These are phyloP conservation scores for Styela clava DNA, from an alignment of 23 tunicate species.

Conservation along the genomic window DNA sequence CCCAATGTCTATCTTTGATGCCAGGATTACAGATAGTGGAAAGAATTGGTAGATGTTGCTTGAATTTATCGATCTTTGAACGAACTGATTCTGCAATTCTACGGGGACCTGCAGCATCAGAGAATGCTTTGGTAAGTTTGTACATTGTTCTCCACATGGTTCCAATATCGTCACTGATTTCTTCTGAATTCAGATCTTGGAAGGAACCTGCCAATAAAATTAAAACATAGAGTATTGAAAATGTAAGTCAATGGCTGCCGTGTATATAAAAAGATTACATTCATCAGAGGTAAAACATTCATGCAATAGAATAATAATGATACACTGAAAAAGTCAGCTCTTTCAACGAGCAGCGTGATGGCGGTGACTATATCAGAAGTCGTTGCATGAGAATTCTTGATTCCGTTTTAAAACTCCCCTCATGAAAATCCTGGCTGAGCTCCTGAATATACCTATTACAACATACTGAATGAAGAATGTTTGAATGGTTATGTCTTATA, in stretches of 20 bases:
- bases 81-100: slow-evolving; percentile 84
- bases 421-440: no score
- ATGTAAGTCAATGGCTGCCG: neutral
- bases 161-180: slow-evolving; percentile 76
- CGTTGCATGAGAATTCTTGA: no score
- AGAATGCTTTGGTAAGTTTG: slow-evolving; percentile 85
- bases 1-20: slow-evolving; percentile 96
- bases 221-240: neutral
- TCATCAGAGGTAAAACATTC: neutral
- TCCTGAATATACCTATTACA: no score
- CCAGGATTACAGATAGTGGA: slow-evolving; percentile 93
- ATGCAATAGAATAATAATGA: no score
- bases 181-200: slow-evolving; percentile 78
- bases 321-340: no score
- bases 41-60: slow-evolving; percentile 82
- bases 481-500: no score
- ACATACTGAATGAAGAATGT: no score
- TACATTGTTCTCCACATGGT: slow-evolving; percentile 87
- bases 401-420: no score
- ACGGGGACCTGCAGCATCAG: slow-evolving; percentile 87
- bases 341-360: no score
- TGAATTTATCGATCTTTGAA: slow-evolving; percentile 92
- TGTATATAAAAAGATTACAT: no score
- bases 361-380: no score
- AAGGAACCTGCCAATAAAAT: slow-evolving; percentile 52